These are phyloP conservation scores for Scaptomyza caliginosa DNA, from an alignment of 2,888 invertebrate genomes.

Conservation along the genomic window DNA sequence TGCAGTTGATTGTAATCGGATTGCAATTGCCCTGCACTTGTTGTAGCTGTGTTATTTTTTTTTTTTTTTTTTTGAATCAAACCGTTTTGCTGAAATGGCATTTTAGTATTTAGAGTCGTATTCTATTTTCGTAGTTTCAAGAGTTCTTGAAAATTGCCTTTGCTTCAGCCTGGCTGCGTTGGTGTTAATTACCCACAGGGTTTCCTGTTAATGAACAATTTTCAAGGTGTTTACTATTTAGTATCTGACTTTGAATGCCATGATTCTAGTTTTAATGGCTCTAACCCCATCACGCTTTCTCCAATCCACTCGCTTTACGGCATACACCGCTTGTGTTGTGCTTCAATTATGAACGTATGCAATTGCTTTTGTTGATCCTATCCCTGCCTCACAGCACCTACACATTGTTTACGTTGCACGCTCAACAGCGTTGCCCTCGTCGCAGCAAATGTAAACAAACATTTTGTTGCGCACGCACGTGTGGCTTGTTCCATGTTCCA, in stretches of 20 bases:
- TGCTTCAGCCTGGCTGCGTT: background rate
- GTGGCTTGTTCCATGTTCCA: background rate
- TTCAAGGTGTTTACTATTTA: constrained; percentile 54
- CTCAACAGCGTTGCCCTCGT: constrained; percentile 13
- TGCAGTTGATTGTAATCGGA: constrained; percentile 77
- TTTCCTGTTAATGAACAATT: constrained; percentile 68
- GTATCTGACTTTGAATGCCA: background rate
- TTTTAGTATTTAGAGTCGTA: constrained; percentile 3
- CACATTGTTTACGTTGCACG: constrained; percentile 55
- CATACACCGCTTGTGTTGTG: constrained; percentile 55
- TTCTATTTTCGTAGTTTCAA: constrained; percentile 3
- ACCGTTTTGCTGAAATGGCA: constrained; percentile 24
- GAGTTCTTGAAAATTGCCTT: constrained; percentile 17
- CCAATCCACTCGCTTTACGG: background rate
- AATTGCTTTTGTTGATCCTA: constrained; percentile 52
- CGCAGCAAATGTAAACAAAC: constrained; percentile 46
- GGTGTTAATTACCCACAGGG: constrained; percentile 57
- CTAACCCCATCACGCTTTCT: background rate
- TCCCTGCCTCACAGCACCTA: background rate
- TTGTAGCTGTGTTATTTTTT: constrained; percentile 35
- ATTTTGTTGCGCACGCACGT: constrained; percentile 19
- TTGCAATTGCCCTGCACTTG: constrained; percentile 74
- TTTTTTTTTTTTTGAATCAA: constrained; percentile 21
- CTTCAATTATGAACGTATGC: constrained; percentile 64
- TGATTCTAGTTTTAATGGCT: background rate